phyloP scores from a whole-genome alignment of 2,797 vertebrate genomes.

The Peromyscus attwateri region DNA sequence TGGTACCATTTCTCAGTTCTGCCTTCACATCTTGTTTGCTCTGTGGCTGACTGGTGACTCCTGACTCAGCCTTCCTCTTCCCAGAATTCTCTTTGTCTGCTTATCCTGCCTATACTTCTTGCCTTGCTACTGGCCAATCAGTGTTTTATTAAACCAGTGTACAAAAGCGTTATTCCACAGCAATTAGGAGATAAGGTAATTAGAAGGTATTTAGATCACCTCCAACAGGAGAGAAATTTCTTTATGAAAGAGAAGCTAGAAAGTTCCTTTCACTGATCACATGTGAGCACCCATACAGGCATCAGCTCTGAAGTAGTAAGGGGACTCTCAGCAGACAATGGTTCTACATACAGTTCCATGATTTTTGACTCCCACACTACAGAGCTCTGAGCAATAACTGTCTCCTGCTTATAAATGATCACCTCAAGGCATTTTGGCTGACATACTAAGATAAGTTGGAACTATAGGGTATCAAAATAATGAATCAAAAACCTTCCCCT shows the following conservation, averaged over 20 bases:
- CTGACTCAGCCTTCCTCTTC: no score
- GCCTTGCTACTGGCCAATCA: no score
- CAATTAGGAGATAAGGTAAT: neutral
- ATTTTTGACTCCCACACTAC: neutral
- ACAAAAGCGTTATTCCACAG: no score
- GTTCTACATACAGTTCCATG: neutral
- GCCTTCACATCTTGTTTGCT: no score
- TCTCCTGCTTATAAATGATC: neutral
- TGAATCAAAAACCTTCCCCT: neutral
- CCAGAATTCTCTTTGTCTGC: no score
- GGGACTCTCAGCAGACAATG: neutral
- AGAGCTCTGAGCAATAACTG: neutral
- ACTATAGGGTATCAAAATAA: neutral
- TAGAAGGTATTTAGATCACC: neutral
- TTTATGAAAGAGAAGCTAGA: neutral
- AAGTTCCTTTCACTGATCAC: fast-evolving
- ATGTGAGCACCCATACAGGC: neutral
- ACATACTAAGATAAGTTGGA: neutral
- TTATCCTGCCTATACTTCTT: no score
- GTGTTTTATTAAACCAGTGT: no score
- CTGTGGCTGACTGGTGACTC: no score
- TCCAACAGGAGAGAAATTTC: neutral
- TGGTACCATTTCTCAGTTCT: no score
- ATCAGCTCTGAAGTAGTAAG: neutral
- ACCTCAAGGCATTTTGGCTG: neutral